phyloP scores from a whole-genome alignment of 2,797 vertebrate species.

The Lagodon rhomboides region DNA sequence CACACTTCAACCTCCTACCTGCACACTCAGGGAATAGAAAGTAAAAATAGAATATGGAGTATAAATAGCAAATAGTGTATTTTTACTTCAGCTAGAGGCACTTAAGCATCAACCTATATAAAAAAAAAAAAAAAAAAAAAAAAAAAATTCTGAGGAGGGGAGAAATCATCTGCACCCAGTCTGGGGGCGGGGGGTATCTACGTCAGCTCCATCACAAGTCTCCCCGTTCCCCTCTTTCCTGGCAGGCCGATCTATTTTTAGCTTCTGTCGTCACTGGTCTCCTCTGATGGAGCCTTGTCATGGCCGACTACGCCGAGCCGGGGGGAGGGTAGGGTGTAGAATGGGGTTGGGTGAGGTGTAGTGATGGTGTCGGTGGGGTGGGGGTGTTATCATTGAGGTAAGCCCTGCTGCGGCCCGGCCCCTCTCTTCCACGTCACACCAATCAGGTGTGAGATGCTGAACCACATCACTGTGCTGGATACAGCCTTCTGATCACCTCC shows the following conservation, averaged over 20 bases:
- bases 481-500: slow-evolving; percentile 46
- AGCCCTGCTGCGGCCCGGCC: slow-evolving; percentile 63
- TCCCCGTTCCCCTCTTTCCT: slow-evolving; percentile 67
- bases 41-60: neutral
- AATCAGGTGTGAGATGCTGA: slow-evolving; percentile 68
- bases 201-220: slow-evolving; percentile 67
- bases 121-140: neutral
- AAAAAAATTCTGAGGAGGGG: slow-evolving; percentile 26
- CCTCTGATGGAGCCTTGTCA: slow-evolving; percentile 74
- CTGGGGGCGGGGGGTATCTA: slow-evolving; percentile 28
- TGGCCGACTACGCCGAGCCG: slow-evolving; percentile 55
- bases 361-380: slow-evolving; percentile 13
- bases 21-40: neutral
- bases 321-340: slow-evolving; percentile 17
- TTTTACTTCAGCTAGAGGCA: neutral
- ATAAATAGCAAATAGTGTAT: neutral
- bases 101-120: neutral
- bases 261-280: slow-evolving; percentile 76
- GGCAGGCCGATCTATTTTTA: slow-evolving; percentile 78
- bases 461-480: slow-evolving; percentile 69
- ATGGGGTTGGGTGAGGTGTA: slow-evolving; percentile 36
- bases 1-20: neutral
- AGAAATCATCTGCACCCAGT: slow-evolving; percentile 35
- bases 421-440: slow-evolving; percentile 50
- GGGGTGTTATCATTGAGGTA: slow-evolving; percentile 68